Base-by-base conservation (phyloP, 2,888 invertebrate genomes). In the Monopis laevigella region DNA sequence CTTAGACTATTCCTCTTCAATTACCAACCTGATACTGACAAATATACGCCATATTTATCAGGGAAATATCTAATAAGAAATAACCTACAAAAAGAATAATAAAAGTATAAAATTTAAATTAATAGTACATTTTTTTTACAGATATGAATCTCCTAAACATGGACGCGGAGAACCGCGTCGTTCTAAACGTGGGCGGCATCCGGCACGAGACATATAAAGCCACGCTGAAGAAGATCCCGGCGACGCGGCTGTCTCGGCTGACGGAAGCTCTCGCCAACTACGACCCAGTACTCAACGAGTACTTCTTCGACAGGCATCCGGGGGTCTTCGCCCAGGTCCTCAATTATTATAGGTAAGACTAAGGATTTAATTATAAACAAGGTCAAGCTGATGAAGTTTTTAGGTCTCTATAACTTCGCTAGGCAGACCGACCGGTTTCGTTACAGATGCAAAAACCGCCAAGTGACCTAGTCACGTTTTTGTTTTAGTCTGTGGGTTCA, bases 191-290 rank as follows among this genome's bases (percentile, higher is more conserved):
- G 55, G 97, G 98, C 34, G 98, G 98, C 39, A 97, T 98, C 59
- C 87, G 99, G 44, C 97, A 98, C 80, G 98, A 96, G 81, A 95
- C 95, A 45, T 95, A 95, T 82, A 95, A 94, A 80, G 93, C 94
- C 48, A 98, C 97, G 48, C 81, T 97, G 60, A 96, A 96, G 84
- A 98, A 98, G 84, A 98, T 97, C 64, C 97, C 97, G 26, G 97
- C 97, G 59, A 98, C 97, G 41, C 84, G 97, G 48, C 84, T 98
- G 51, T 97, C 97, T 39, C 84, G 96, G 49, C 86, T 97, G 51
- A 96, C 96, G 46, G 98, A 99, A 80, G 97, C 97, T 34, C 85
- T 98, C 58, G 98, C 96, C 65, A 99, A 98, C 83, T 99, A 99
- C 83, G 99, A 99, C 82, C 97, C 98, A 39, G 93, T 98, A 60